Evolutionary conservation across 2,888 invertebrate genomes (phyloP), one percentile per base, ranked within the genome.

Genomic region (Portevinia maculata): DNA sequence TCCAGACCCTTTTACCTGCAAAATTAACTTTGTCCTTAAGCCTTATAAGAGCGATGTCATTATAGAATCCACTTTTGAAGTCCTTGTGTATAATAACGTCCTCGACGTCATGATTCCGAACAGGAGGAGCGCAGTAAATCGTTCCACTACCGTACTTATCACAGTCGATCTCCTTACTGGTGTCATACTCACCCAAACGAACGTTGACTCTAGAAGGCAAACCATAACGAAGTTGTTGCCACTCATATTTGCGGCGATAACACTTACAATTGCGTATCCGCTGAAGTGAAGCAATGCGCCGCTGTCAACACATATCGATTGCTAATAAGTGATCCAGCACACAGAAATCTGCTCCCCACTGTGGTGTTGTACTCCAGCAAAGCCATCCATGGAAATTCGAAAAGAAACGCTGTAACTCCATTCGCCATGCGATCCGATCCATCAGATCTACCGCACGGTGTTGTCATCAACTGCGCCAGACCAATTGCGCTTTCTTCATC

Each of bases 361-460:
- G 52, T 32, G 17, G 60, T 83, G 67, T 52, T 78, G 15, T 44
- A 78, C 71, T 83, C 78, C 11, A 83, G 32, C 39, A 83, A 24
- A 9, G 83, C 73, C 71, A 78, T 76, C 83, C 83, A 83, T 67
- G 83, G 78, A 62, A 73, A 83, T 30, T 83, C 78, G 5, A 44
- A 67, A 8, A 78, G 67, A 32, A 71, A 71, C 34, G 83, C 71
- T 7, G 48, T 59, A 34, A 48, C 34, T 1, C 73, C 83, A 64
- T 78, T 78, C 11, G 60, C 7, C 34, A 60, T 30, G 24, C 59
- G 59, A 50, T 60, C 50, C 28, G 76, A 76, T 60, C 48, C 59
- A 64, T 34, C 21, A 2, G 83, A 76, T 48, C 30, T 37, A 8
- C 83, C 76, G 34, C 83, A 83, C n/a, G 67, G 67, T 48, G 24